A percentile compares a stretch with the other conserved stretches of the same genome.
phyloP scores from a whole-genome alignment of 2,797 vertebrate species.

The Emydoidea blandingii region DNA sequence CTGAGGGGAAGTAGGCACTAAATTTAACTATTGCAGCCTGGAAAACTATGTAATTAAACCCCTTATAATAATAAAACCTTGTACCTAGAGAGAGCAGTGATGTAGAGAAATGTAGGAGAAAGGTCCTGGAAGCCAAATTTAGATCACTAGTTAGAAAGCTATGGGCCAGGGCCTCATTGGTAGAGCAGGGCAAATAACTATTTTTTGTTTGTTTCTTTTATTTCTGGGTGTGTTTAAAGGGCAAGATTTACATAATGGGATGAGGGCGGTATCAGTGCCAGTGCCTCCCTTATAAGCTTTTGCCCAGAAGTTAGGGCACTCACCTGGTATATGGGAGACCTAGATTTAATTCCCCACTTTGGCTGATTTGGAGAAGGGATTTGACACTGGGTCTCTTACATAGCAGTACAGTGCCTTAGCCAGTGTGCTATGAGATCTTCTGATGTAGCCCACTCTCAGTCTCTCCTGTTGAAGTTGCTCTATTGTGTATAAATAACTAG shows the following conservation, averaged over 20 bases:
- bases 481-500: not conserved
- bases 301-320: not conserved
- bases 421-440: not conserved
- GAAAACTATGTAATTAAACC: not conserved
- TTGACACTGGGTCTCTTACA: not conserved
- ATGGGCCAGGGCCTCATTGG: not conserved
- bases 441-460: not conserved
- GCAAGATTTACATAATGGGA: not conserved
- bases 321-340: not conserved
- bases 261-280: too few relatives aligned
- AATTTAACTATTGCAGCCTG: not conserved
- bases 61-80: not conserved
- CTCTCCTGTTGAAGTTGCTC: not conserved
- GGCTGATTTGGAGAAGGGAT: not conserved
- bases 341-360: not conserved
- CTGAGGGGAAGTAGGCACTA: not conserved
- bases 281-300: not conserved
- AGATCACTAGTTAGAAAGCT: not conserved
- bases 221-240: not conserved
- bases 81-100: not conserved
- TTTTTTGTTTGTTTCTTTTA: too few relatives aligned
- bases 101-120: not conserved
- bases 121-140: not conserved
- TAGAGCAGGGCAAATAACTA: not conserved
- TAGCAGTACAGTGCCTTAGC: not conserved